phyloP scores from a whole-genome alignment of 2,888 invertebrate species.

The Chironomus riparius region DNA sequence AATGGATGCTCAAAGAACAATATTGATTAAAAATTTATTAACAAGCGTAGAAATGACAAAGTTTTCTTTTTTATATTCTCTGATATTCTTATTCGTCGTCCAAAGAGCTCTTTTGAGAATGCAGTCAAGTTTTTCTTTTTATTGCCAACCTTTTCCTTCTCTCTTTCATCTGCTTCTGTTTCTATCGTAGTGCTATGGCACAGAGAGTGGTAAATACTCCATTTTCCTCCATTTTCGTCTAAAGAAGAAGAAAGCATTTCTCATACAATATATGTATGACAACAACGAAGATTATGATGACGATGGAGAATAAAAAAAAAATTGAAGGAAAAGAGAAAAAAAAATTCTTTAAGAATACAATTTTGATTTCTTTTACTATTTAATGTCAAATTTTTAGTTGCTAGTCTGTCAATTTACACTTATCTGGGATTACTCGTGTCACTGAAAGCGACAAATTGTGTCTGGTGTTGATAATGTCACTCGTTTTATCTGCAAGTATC shows the following conservation, averaged over 20 bases:
- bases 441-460: too few species aligned
- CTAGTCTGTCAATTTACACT: too few species aligned
- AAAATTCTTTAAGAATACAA: neutral
- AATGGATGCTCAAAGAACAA: neutral
- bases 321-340: neutral
- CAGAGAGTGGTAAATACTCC: neutral
- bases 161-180: neutral
- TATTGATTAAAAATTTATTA: neutral
- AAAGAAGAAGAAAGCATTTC: neutral
- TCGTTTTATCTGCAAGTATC: too few species aligned
- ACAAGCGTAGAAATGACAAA: neutral
- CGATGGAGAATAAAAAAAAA: neutral
- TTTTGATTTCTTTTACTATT: too few species aligned
- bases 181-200: neutral
- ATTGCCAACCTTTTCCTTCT: neutral
- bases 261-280: too few species aligned
- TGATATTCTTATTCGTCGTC: neutral
- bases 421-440: too few species aligned
- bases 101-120: neutral
- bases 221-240: neutral
- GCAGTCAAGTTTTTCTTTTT: neutral
- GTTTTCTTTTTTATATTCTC: neutral
- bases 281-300: neutral
- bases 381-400: too few species aligned
- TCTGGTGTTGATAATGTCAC: too few species aligned